Evolutionary conservation across 2,888 invertebrate species (phyloP).

Genomic region (Bombylius discolor): DNA sequence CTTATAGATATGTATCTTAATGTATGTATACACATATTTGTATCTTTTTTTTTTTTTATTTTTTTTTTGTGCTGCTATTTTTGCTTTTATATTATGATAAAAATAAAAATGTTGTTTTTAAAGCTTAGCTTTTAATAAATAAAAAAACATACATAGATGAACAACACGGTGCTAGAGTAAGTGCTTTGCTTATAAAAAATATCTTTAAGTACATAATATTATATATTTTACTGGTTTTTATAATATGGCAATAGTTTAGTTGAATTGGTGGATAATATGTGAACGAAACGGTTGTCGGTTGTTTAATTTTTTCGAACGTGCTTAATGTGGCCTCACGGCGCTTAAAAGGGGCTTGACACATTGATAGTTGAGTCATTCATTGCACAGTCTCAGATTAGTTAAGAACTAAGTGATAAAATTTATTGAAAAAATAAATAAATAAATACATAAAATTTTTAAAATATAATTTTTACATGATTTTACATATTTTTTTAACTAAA

Average conservation of each 20-base stretch:
- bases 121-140: no score
- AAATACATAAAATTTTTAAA: background rate
- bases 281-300: background rate
- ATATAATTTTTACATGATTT: background rate
- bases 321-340: slow-evolving; percentile 18
- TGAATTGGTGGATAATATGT: background rate
- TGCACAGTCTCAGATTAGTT: slow-evolving; percentile 24
- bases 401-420: slow-evolving; percentile 10
- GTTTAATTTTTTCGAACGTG: slow-evolving; percentile 8
- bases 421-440: background rate
- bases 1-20: no score
- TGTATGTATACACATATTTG: background rate
- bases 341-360: slow-evolving; percentile 30
- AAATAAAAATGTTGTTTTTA: no score
- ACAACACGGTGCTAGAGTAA: no score
- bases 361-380: slow-evolving; percentile 30
- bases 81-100: no score
- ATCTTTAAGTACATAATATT: no score
- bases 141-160: no score
- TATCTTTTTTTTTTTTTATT: no score
- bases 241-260: background rate
- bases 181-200: no score
- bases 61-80: no score
- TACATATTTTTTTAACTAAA: background rate
- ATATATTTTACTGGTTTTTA: no score